Evolutionary conservation across 2,113 vertebrate species (phyloP).

Genomic region (Melanotaenia duboulayi): DNA sequence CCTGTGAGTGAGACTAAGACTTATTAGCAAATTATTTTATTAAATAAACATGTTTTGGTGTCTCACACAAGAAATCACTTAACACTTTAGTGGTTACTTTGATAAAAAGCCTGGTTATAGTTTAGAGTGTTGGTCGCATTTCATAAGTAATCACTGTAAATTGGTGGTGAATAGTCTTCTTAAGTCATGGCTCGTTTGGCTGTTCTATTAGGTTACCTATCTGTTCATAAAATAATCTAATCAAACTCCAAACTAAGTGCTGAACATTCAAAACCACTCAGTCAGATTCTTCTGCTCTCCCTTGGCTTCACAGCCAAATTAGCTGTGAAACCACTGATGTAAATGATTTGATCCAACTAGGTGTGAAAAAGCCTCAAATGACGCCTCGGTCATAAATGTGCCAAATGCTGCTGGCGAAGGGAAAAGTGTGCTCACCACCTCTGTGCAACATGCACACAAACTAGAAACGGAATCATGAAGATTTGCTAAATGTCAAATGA

Average conservation of each 20-base stretch:
- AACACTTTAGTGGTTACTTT: too few relatives aligned
- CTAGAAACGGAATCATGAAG: slow-evolving; percentile 62
- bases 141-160: too few relatives aligned
- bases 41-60: not conserved
- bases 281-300: slow-evolving; percentile 14
- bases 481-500: slow-evolving; percentile 69
- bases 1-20: not conserved
- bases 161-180: not conserved
- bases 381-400: slow-evolving; percentile 10
- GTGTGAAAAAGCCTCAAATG: slow-evolving; percentile 48
- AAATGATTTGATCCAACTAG: slow-evolving; percentile 35
- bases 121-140: not conserved
- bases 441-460: slow-evolving; percentile 29
- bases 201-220: not conserved
- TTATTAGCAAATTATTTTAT: not conserved
- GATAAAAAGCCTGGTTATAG: not conserved
- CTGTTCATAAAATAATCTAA: not conserved
- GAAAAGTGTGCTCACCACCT: slow-evolving; percentile 24
- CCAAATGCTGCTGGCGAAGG: slow-evolving; percentile 26
- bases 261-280: not conserved
- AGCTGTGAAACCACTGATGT: slow-evolving; percentile 21
- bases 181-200: not conserved
- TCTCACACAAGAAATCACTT: too few relatives aligned
- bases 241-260: not conserved
- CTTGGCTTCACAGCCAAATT: slow-evolving; percentile 1